Percentiles rank a stretch among this genome's conserved stretches.
Evolutionary conservation across 2,888 invertebrate species (phyloP).

Genomic region (Alsophila aescularia): DNA sequence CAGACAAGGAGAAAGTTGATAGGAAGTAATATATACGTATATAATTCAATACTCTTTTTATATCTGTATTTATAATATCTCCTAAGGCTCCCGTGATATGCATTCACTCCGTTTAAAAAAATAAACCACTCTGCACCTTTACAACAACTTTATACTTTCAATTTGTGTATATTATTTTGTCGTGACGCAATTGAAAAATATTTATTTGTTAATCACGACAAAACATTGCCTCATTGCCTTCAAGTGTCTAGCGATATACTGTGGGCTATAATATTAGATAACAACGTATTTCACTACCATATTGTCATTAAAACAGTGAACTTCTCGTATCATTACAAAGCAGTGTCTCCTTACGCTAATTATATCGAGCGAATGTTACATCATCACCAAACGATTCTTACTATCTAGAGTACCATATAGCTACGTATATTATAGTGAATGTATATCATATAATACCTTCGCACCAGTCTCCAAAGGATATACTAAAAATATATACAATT

Average conservation of each 20-base stretch:
- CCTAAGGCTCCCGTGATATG: conserved; percentile 81
- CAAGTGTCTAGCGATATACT: conserved; percentile 32
- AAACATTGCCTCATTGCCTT: conserved; percentile 48
- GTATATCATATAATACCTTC: conserved; percentile 49
- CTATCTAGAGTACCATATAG: conserved; percentile 28
- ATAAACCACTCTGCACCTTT: conserved; percentile 74
- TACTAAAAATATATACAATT: conserved; percentile 52
- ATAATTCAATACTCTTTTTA: conserved; percentile 32
- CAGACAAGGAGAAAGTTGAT: conserved; percentile 10
- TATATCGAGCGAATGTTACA: conserved; percentile 28
- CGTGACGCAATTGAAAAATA: conserved; percentile 23
- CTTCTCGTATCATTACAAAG: conserved; percentile 45
- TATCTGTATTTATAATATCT: conserved; percentile 47
- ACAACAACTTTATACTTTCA: conserved; percentile 56
- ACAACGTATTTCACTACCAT: conserved; percentile 51
- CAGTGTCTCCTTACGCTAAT: conserved; percentile 42
- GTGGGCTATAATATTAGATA: conserved; percentile 18
- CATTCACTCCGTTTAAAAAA: conserved; percentile 78
- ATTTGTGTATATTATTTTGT: conserved; percentile 32
- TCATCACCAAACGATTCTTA: conserved; percentile 34
- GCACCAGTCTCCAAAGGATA: conserved; percentile 66
- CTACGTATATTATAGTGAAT: conserved; percentile 35
- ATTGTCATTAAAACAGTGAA: conserved; percentile 66
- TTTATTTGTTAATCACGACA: conserved; percentile 23
- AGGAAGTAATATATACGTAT: conserved; percentile 22